Evolutionary conservation across 2,888 invertebrate genomes (phyloP).

Genomic region (Melikaiella ostensackeni): DNA sequence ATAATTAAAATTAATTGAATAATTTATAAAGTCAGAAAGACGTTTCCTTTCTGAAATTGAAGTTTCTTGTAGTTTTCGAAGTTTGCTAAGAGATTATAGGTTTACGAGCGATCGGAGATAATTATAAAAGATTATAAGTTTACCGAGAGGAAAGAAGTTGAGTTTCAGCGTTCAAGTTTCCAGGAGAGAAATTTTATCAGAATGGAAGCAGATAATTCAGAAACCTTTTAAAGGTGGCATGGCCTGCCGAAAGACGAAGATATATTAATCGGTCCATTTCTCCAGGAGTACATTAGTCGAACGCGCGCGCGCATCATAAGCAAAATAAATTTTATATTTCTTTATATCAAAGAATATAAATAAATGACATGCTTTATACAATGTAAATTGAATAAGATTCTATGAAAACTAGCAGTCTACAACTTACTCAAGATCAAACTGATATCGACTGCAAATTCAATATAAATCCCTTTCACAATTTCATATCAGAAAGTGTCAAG

Average conservation of each 20-base stretch:
- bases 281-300: not conserved
- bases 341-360: slow-evolving; percentile 3
- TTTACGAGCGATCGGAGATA: not conserved
- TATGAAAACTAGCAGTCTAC: slow-evolving; percentile 6
- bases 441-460: slow-evolving; percentile 15
- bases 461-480: slow-evolving; percentile 4
- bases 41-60: not conserved
- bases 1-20: not conserved
- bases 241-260: slow-evolving; percentile 3
- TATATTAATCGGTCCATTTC: slow-evolving; percentile 26
- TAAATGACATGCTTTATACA: not conserved
- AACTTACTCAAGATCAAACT: slow-evolving; percentile 19
- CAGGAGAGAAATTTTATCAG: slow-evolving; percentile 24
- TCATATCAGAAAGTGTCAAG: slow-evolving; percentile 1
- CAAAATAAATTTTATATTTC: not conserved
- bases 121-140: slow-evolving; percentile 21
- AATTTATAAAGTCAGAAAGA: not conserved
- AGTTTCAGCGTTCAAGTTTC: slow-evolving; percentile 13
- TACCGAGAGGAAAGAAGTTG: not conserved
- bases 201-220: slow-evolving; percentile 17
- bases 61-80: not conserved
- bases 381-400: slow-evolving; percentile 13
- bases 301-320: not conserved
- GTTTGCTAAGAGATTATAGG: not conserved
- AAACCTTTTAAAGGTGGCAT: slow-evolving; percentile 18